Evolutionary conservation across 2,888 invertebrate species (phyloP).

Genomic region (Acrobasis consociella): DNA sequence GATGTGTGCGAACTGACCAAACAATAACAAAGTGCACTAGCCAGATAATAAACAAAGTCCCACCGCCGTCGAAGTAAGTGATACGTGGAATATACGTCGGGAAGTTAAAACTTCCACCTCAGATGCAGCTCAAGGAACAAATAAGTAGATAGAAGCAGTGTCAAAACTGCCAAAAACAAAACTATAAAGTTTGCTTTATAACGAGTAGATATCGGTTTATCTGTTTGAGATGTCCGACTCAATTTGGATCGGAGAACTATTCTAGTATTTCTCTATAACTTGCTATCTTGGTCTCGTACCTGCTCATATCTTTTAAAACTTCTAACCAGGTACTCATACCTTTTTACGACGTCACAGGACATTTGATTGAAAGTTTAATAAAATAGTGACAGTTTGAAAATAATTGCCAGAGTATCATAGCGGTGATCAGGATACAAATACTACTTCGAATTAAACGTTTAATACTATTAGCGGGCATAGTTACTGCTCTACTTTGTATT

Average conservation of each 20-base stretch:
- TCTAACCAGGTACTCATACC: neutral
- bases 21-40: conserved; percentile 44
- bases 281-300: conserved; percentile 30
- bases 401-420: conserved; percentile 54
- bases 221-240: conserved; percentile 78
- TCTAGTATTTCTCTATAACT: conserved; percentile 54
- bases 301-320: conserved; percentile 21
- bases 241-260: conserved; percentile 63
- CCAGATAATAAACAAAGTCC: conserved; percentile 59
- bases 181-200: conserved; percentile 82
- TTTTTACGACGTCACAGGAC: conserved; percentile 9
- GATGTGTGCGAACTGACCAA: conserved; percentile 30
- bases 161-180: conserved; percentile 83
- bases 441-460: conserved; percentile 51
- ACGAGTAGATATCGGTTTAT: conserved; percentile 77
- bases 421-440: conserved; percentile 52
- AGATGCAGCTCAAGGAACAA: conserved; percentile 76
- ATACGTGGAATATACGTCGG: conserved; percentile 67
- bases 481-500: conserved; percentile 46
- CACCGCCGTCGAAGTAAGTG: conserved; percentile 57
- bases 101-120: conserved; percentile 77
- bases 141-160: conserved; percentile 79
- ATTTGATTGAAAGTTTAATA: conserved; percentile 30
- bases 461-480: conserved; percentile 47
- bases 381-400: conserved; percentile 51